Conservation (phyloP, 1,140 invertebrate species). For the Megathymus violae region DNA sequence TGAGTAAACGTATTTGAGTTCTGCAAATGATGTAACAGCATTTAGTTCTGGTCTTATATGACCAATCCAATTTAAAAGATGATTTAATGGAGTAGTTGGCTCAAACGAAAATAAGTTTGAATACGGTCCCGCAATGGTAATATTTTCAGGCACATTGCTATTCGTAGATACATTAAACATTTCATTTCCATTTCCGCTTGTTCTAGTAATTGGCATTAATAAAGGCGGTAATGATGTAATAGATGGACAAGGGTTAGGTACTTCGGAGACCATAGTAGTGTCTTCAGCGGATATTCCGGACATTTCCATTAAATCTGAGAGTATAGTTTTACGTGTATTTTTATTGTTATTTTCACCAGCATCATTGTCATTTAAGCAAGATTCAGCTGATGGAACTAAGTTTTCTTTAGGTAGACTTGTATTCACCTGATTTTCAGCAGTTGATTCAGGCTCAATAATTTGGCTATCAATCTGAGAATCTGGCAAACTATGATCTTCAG, state of each 20-base stretch:
- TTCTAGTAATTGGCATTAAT: slow-evolving; percentile 13
- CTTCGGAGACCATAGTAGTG: slow-evolving; percentile 23
- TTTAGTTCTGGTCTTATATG: slow-evolving; percentile 40
- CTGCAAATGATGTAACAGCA: slow-evolving; percentile 53
- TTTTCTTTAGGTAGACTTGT: not conserved
- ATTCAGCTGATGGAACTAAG: not conserved
- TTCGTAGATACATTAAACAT: too few relatives aligned
- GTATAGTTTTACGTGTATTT: slow-evolving; percentile 53
- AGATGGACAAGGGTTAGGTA: not conserved
- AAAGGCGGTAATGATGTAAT: not conserved
- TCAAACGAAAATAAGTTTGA: slow-evolving; percentile 26
- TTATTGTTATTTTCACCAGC: not conserved
- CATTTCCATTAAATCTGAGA: slow-evolving; percentile 80
- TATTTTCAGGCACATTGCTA: not conserved
- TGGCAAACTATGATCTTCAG: not conserved
- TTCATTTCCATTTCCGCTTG: not conserved
- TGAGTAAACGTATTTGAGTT: slow-evolving; percentile 57
- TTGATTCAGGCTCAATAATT: not conserved
- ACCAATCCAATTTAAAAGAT: slow-evolving; percentile 13
- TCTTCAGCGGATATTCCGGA: slow-evolving; percentile 72
- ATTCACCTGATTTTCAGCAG: not conserved
- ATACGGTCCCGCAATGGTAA: slow-evolving; percentile 1
- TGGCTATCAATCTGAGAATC: not conserved
- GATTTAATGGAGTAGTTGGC: not conserved
- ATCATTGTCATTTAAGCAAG: not conserved